Evolutionary conservation across 2,797 vertebrate genomes (phyloP).

Genomic region (Pipistrellus kuhlii): DNA sequence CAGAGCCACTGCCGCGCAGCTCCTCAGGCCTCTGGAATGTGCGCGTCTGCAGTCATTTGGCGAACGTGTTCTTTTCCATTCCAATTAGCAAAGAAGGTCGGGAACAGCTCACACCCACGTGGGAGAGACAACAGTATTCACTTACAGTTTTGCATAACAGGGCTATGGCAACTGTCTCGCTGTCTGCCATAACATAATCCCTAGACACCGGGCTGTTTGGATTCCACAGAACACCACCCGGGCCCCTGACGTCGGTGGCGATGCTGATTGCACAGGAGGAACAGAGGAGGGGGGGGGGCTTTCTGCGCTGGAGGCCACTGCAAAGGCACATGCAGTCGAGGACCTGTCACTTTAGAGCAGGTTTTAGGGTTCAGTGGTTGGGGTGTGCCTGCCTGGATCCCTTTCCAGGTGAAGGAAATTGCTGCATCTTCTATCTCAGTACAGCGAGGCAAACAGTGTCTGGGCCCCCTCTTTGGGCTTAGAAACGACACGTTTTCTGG

Average conservation of each 20-base stretch:
- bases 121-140: background rate
- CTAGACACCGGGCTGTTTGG: background rate
- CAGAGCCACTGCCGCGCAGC: background rate
- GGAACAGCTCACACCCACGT: background rate
- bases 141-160: background rate
- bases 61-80: background rate
- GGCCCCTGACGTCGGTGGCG: background rate
- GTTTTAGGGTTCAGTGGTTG: background rate
- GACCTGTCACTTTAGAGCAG: background rate
- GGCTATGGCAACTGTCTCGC: background rate
- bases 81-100: background rate
- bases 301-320: background rate
- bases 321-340: background rate
- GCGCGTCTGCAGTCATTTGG: background rate
- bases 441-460: background rate
- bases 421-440: background rate
- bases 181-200: background rate
- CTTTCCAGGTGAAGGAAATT: background rate
- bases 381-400: background rate
- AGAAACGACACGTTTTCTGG: background rate
- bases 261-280: background rate
- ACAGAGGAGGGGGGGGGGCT: too few relatives aligned
- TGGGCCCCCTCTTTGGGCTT: background rate
- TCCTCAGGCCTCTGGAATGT: background rate
- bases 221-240: background rate